Conservation (phyloP, 2,113 vertebrate genomes). For the Colius striatus region DNA sequence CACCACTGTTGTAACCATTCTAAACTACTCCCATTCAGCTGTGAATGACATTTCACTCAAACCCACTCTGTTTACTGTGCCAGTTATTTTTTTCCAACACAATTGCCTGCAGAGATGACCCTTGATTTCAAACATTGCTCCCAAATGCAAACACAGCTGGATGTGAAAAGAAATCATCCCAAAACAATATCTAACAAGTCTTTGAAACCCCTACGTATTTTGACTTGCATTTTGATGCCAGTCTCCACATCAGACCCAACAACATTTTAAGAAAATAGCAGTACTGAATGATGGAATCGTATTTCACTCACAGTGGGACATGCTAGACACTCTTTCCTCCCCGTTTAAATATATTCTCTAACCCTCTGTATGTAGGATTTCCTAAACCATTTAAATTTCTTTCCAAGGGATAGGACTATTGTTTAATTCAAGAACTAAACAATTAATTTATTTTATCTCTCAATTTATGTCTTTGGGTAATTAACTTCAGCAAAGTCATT, state of each 20-base stretch:
- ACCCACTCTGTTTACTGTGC: not conserved
- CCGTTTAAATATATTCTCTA: conserved; percentile 12
- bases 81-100: conserved; percentile 47
- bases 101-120: conserved; percentile 52
- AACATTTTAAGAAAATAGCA: conserved; percentile 56
- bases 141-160: conserved; percentile 55
- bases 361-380: not conserved
- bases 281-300: not conserved
- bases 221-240: conserved; percentile 59
- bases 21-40: conserved; percentile 26
- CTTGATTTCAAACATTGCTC: conserved; percentile 50
- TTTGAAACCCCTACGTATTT: conserved; percentile 27
- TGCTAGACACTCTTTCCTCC: not conserved
- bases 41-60: conserved; percentile 37
- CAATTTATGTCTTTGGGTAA: not conserved
- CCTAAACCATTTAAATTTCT: conserved; percentile 36
- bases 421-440: conserved; percentile 30
- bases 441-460: too few species aligned
- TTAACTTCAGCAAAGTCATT: not conserved
- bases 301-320: conserved; percentile 39
- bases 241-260: conserved; percentile 1
- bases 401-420: not conserved
- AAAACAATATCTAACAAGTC: conserved; percentile 39
- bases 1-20: not conserved
- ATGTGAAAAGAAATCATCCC: conserved; percentile 41